phyloP scores from a whole-genome alignment of 2,113 vertebrate species.

The Fregetta grallaria region DNA sequence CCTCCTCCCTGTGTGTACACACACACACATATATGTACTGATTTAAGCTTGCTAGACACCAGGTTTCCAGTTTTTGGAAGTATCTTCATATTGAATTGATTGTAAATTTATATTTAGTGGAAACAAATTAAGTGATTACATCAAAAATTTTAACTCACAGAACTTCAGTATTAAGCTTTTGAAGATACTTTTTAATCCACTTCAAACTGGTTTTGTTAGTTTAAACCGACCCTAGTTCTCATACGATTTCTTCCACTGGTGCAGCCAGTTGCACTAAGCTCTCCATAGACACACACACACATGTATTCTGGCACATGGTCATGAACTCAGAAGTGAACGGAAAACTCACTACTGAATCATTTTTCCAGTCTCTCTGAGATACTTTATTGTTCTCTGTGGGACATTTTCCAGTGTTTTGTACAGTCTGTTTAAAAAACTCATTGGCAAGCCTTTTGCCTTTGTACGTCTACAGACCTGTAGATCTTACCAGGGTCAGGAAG shows the following conservation, averaged over 20 bases:
- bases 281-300: not conserved
- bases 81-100: not conserved
- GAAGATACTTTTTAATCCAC: not conserved
- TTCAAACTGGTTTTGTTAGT: not conserved
- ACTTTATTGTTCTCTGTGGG: not conserved
- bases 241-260: not conserved
- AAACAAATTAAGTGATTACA: not conserved
- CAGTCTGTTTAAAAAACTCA: not conserved
- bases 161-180: not conserved
- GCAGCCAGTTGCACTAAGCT: not conserved
- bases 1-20: not conserved
- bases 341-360: conserved; percentile 15
- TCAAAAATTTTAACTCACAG: not conserved
- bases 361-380: conserved; percentile 15
- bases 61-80: not conserved
- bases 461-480: not conserved
- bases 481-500: not conserved
- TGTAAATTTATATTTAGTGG: not conserved
- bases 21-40: rapidly evolving
- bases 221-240: not conserved
- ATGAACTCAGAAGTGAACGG: not conserved
- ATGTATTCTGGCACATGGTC: not conserved
- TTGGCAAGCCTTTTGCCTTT: conserved; percentile 2
- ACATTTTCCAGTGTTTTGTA: conserved; percentile 17
- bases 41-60: not conserved